Evolutionary conservation across 2,797 vertebrate species (phyloP).

Genomic region (Hybognathus amarus): DNA sequence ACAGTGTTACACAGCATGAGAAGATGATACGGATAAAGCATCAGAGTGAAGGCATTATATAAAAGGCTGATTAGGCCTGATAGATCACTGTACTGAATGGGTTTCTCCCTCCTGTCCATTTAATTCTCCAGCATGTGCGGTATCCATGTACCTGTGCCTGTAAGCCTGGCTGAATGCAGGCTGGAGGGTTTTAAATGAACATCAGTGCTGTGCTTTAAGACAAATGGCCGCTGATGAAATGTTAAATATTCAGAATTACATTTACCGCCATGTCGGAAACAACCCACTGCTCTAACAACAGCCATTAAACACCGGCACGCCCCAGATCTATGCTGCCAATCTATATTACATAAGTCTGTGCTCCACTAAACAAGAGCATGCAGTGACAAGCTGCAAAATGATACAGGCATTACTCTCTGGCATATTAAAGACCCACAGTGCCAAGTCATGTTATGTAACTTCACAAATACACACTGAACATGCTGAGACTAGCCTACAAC

Average conservation of each 20-base stretch:
- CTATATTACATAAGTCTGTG: slow-evolving; percentile 23
- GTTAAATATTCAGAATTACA: slow-evolving; percentile 59
- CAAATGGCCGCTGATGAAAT: slow-evolving; percentile 39
- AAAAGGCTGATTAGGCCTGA: slow-evolving; percentile 41
- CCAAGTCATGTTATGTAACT: slow-evolving; percentile 33
- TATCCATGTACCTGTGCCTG: slow-evolving; percentile 35
- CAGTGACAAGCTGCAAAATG: slow-evolving; percentile 21
- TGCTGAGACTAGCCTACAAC: background rate
- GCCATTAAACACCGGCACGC: slow-evolving; percentile 47
- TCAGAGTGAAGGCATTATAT: slow-evolving; percentile 34
- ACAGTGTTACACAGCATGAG: slow-evolving; percentile 42
- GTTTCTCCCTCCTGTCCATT: slow-evolving; percentile 24
- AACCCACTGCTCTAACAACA: slow-evolving; percentile 36
- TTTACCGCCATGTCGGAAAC: slow-evolving; percentile 39
- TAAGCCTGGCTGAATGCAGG: slow-evolving; percentile 1
- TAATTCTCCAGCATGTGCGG: slow-evolving; percentile 39
- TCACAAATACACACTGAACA: slow-evolving; percentile 6
- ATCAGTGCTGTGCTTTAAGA: slow-evolving; percentile 47
- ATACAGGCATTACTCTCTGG: slow-evolving; percentile 29
- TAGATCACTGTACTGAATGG: slow-evolving; percentile 32
- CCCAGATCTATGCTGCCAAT: slow-evolving; percentile 14
- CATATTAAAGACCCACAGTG: slow-evolving; percentile 29
- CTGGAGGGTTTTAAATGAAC: slow-evolving; percentile 39
- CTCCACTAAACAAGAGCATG: slow-evolving; percentile 20
- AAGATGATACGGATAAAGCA: slow-evolving; percentile 25